Percentiles rank a stretch among this genome's conserved stretches.
These are phyloP conservation scores for Marasmarcha lunaedactyla DNA, from an alignment of 2,888 invertebrate species.

Conservation along the genomic window DNA sequence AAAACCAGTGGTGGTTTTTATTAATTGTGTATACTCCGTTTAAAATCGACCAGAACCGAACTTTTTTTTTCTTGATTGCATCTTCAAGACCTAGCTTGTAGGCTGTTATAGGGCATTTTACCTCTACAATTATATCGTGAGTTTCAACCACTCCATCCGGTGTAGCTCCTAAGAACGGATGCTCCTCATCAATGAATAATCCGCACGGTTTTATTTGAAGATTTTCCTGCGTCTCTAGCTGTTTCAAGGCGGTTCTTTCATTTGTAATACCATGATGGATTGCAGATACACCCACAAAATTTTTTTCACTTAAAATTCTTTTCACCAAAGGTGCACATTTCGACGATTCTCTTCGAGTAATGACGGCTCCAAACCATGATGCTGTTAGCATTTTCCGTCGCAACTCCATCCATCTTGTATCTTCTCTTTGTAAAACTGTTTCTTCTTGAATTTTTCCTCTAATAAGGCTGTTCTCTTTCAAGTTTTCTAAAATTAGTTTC, in stretches of 20 bases:
- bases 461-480: slow-evolving; percentile 5
- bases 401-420: slow-evolving; percentile 7
- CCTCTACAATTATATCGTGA: slow-evolving; percentile 5
- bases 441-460: slow-evolving; percentile 3
- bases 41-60: slow-evolving; percentile 2
- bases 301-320: neutral
- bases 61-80: slow-evolving; percentile 4
- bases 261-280: slow-evolving; percentile 8
- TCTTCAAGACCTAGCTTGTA: slow-evolving; percentile 1
- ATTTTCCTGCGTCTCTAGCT: slow-evolving; percentile 4
- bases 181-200: slow-evolving; percentile 5
- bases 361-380: slow-evolving; percentile 1
- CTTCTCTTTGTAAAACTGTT: slow-evolving; percentile 6
- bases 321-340: slow-evolving; percentile 5
- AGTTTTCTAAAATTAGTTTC: slow-evolving; percentile 3
- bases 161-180: slow-evolving; percentile 4
- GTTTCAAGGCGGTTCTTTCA: slow-evolving; percentile 6
- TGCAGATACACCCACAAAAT: slow-evolving; percentile 1
- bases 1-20: slow-evolving; percentile 7
- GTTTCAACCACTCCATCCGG: slow-evolving; percentile 6
- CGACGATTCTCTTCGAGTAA: slow-evolving; percentile 1
- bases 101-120: slow-evolving; percentile 6
- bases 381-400: slow-evolving; percentile 9
- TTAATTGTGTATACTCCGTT: slow-evolving; percentile 3
- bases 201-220: slow-evolving; percentile 6